phyloP scores from a whole-genome alignment of 1,140 invertebrate genomes.

The Episyrphus balteatus region DNA sequence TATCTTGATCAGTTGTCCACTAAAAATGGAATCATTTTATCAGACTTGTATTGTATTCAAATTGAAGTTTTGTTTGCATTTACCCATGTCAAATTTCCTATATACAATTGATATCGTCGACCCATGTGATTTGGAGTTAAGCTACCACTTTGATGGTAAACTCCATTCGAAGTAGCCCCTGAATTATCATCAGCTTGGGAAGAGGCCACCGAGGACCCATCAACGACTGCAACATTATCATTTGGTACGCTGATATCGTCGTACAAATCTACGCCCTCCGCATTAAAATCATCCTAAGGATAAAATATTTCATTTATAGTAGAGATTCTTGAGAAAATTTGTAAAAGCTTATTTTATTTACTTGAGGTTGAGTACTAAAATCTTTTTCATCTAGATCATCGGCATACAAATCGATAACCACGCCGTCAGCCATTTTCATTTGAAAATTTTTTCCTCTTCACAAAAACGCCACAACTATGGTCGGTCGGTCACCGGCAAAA shows the following conservation, averaged over 20 bases:
- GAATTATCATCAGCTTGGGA: constrained; percentile 27
- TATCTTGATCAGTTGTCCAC: constrained; percentile 98
- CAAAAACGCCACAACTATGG: too few species aligned
- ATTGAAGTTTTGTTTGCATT: constrained; percentile 16
- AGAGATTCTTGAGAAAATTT: neutral
- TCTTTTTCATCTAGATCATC: constrained; percentile 86
- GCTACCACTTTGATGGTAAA: constrained; percentile 54
- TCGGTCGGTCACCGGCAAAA: too few species aligned
- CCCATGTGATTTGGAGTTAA: constrained; percentile 57
- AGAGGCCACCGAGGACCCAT: constrained; percentile 38
- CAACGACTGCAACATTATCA: constrained; percentile 39
- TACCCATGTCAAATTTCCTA: constrained; percentile 90
- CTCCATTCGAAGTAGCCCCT: constrained; percentile 53
- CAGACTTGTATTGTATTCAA: constrained; percentile 5
- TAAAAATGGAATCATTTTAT: constrained; percentile 36
- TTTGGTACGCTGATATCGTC: constrained; percentile 83
- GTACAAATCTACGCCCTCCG: constrained; percentile 86
- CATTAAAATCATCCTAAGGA: constrained; percentile 66
- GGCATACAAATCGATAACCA: constrained; percentile 92
- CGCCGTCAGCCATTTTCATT: constrained; percentile 80
- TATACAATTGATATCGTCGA: constrained; percentile 79
- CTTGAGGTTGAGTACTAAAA: constrained; percentile 62
- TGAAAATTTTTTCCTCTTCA: too few species aligned
- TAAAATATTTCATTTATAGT: neutral
- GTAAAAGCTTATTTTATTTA: constrained; percentile 38